Base-by-base conservation (phyloP, 2,888 invertebrate genomes). In the Nesidiocoris tenuis region DNA sequence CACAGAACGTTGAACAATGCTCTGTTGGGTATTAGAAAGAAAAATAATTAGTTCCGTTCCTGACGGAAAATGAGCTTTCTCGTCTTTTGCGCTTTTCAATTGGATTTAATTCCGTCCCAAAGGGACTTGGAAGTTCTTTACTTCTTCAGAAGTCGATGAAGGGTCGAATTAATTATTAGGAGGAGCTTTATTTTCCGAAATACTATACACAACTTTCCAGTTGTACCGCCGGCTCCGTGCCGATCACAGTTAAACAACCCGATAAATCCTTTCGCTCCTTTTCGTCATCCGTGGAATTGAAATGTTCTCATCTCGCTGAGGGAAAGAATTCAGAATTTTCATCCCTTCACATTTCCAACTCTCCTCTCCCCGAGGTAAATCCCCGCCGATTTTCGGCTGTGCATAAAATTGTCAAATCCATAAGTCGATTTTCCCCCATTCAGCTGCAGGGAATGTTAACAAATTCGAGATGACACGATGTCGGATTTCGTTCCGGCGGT, bases 401-500 rank as follows among this genome's bases (percentile, higher is more conserved):
- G n/a, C n/a, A n/a, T n/a, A n/a, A n/a, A n/a, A n/a, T n/a, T n/a
- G n/a, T n/a, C n/a, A n/a, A n/a, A n/a, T n/a, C n/a, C n/a, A n/a
- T n/a, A n/a, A n/a, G n/a, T n/a, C n/a, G n/a, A n/a, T n/a, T n/a
- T n/a, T n/a, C n/a, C n/a, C n/a, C n/a, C n/a, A n/a, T 39, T 39
- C 12, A 12, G 39, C 39, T 39, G 39, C 39, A 39, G 39, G 39
- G 39, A 63, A 63, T 7, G 22, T 22, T 63, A 22, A 63, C 63
- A 63, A 63, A 63, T 63, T 63, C 63, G 21, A 18, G 59, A 59
- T 59, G 59, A 59, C 59, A 18, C 59, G 59, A 59, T 59, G 59
- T 59, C 59, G 59, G 59, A 59, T 59, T 59, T 59, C 59, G 59
- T 59, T 59, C 59, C n/a, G 59, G 59, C n/a, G n/a, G n/a, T n/a